These are phyloP conservation scores for Peromyscus leucopus DNA, from an alignment of 2,113 vertebrate genomes.

Conservation along the genomic window DNA sequence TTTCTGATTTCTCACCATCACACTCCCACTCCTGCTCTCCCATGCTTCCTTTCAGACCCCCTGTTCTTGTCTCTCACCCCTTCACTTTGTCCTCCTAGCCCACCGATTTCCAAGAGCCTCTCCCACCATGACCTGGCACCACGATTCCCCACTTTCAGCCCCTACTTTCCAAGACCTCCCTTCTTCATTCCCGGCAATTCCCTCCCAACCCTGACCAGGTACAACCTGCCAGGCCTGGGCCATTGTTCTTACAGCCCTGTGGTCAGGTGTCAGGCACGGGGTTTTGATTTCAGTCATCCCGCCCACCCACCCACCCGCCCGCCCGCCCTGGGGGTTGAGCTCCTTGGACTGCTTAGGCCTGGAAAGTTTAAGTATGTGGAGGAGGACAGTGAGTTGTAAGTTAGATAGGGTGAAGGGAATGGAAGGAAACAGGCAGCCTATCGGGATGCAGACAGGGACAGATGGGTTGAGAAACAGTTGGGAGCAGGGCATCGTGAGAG, in stretches of 20 bases:
- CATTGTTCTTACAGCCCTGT: neutral
- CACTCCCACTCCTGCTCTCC: neutral
- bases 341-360: slow-evolving; percentile 67
- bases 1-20: neutral
- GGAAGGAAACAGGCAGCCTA: slow-evolving; percentile 23
- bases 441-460: neutral
- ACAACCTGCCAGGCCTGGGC: neutral
- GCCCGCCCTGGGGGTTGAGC: slow-evolving; percentile 28
- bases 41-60: neutral
- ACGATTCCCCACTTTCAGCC: neutral
- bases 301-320: neutral
- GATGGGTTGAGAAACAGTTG: slow-evolving; percentile 10
- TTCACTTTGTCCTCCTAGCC: neutral
- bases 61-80: neutral
- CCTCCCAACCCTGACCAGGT: slow-evolving; percentile 30
- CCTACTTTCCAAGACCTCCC: slow-evolving; percentile 27
- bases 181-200: slow-evolving; percentile 44
- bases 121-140: slow-evolving; percentile 8
- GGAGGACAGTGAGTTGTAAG: slow-evolving; percentile 71
- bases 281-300: neutral
- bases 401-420: slow-evolving; percentile 48
- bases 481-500: slow-evolving; percentile 56
- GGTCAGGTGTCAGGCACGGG: slow-evolving; percentile 36
- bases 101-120: slow-evolving; percentile 23
- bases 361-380: slow-evolving; percentile 78